These are phyloP conservation scores for Acanthaster planci DNA, from an alignment of 35 echinoderm and acorn worm genomes.

Conservation along the genomic window DNA sequence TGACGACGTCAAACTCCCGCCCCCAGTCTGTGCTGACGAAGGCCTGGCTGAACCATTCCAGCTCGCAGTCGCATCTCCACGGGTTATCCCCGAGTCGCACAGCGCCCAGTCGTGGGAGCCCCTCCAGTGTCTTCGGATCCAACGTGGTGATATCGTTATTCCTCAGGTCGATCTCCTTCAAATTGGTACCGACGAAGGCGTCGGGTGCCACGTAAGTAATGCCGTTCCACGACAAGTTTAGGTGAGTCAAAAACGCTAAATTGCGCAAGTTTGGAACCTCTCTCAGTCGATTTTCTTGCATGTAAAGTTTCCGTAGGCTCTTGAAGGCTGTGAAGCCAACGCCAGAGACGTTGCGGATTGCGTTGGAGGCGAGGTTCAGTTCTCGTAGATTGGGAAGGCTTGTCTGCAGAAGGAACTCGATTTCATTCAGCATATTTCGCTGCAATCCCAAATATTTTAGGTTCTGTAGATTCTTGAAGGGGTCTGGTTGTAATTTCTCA, in stretches of 20 bases:
- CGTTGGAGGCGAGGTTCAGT: conserved; percentile 7
- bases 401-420: neutral
- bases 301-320: neutral
- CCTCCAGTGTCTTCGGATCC: neutral
- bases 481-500: neutral
- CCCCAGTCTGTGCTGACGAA: neutral
- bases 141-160: conserved; percentile 20
- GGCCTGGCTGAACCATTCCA: conserved; percentile 5
- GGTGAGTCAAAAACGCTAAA: neutral
- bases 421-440: conserved; percentile 9
- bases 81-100: conserved; percentile 17
- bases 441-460: conserved; percentile 3
- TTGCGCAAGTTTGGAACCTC: conserved; percentile 27
- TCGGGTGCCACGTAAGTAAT: conserved; percentile 22
- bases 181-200: conserved; percentile 30
- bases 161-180: conserved; percentile 4
- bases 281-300: conserved; percentile 7
- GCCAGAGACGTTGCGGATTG: neutral
- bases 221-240: conserved; percentile 26
- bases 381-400: conserved; percentile 9
- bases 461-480: conserved; percentile 8
- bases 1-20: neutral
- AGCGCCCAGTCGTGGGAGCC: neutral
- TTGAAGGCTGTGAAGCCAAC: neutral
- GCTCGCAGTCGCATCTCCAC: conserved; percentile 31